A percentile compares a stretch with the other conserved stretches of the same genome.
Evolutionary conservation across 2,797 vertebrate species (phyloP).

Genomic region (Gastrophryne carolinensis): DNA sequence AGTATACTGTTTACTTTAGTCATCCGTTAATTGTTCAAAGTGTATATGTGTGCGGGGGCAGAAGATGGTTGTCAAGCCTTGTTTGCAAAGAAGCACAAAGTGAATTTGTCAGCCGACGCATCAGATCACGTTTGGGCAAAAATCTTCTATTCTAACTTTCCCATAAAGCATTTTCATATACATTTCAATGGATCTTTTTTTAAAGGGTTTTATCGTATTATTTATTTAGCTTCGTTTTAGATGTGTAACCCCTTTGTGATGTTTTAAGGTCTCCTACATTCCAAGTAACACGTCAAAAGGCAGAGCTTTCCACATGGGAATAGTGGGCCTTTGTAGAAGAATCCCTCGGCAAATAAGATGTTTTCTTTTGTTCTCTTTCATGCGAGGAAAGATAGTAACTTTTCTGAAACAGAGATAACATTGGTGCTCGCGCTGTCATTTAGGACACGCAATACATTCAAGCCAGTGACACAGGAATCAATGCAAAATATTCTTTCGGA

Average conservation of each 20-base stretch:
- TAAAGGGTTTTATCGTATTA: slow-evolving; percentile 35
- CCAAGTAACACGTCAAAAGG: slow-evolving; percentile 23
- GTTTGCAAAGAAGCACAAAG: slow-evolving; percentile 45
- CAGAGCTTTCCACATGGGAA: not conserved
- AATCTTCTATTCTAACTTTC: slow-evolving; percentile 32
- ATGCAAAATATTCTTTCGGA: too few relatives aligned
- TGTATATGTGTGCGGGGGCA: slow-evolving; percentile 37
- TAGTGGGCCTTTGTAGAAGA: not conserved
- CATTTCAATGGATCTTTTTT: slow-evolving; percentile 33
- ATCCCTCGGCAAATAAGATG: slow-evolving; percentile 18
- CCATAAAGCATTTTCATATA: slow-evolving; percentile 28
- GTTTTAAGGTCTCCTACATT: slow-evolving; percentile 16
- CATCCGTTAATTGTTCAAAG: slow-evolving; percentile 41
- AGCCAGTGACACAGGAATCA: not conserved
- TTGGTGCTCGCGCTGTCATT: not conserved
- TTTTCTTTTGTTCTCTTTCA: slow-evolving; percentile 16
- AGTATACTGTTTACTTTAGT: slow-evolving; percentile 50
- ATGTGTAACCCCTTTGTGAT: slow-evolving; percentile 13
- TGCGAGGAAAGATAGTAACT: not conserved
- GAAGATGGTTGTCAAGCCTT: slow-evolving; percentile 37
- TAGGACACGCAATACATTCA: slow-evolving; percentile 5
- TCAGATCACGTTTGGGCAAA: slow-evolving; percentile 32
- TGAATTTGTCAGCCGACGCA: slow-evolving; percentile 34
- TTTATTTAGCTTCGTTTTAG: slow-evolving; percentile 45
- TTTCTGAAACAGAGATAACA: not conserved